Conservation (phyloP, 2,797 vertebrate species). For the Poecilia wingei region DNA sequence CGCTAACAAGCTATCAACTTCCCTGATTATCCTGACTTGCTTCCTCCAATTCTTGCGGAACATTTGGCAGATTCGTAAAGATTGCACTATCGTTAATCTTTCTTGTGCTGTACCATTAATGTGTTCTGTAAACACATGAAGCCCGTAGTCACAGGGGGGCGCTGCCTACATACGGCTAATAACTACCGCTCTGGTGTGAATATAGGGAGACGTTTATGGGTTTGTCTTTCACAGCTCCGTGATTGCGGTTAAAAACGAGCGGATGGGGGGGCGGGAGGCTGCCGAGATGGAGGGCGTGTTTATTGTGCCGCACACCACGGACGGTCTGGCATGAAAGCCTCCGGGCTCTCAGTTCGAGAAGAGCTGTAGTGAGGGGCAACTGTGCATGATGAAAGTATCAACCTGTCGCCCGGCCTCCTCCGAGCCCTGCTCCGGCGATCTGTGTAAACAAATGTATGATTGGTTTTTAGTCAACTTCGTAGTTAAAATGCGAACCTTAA, state of each 20-base stretch:
- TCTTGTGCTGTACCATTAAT: conserved; percentile 61
- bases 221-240: conserved; percentile 43
- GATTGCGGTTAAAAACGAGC: conserved; percentile 41
- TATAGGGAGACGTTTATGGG: conserved; percentile 12
- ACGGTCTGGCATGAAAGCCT: conserved; percentile 23
- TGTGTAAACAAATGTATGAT: conserved; percentile 13
- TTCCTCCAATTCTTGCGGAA: conserved; percentile 40
- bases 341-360: conserved; percentile 14
- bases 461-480: conserved; percentile 1
- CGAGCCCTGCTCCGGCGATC: conserved; percentile 10
- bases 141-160: conserved; percentile 17
- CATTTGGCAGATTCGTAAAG: conserved; percentile 64
- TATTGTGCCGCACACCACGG: background rate
- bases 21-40: conserved; percentile 54
- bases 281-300: conserved; percentile 23
- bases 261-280: conserved; percentile 12
- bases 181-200: conserved; percentile 14
- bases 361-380: conserved; percentile 38
- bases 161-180: conserved; percentile 46
- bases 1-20: conserved; percentile 23
- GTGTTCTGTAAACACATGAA: conserved; percentile 62
- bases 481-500: conserved; percentile 17
- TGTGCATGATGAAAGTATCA: conserved; percentile 4
- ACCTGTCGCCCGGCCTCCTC: conserved; percentile 18
- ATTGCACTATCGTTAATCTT: conserved; percentile 54